These are phyloP conservation scores for Chaetophractus vellerosus DNA, from an alignment of 2,797 vertebrate species.

Conservation along the genomic window DNA sequence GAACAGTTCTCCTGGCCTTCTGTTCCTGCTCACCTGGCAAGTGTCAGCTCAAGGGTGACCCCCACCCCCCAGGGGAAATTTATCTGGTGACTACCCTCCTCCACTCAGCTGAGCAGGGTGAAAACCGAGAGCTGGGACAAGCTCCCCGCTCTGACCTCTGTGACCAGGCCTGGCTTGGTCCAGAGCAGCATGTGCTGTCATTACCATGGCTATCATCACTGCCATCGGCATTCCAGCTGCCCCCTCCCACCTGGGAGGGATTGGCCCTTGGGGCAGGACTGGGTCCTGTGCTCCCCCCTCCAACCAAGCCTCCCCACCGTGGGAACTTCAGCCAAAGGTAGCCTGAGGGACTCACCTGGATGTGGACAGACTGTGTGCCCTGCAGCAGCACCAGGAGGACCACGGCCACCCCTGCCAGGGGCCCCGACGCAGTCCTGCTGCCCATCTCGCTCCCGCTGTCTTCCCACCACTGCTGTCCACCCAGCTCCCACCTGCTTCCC, in stretches of 20 bases:
- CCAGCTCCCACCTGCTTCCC: conserved; percentile 8
- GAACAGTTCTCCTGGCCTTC: background rate
- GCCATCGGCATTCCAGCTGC: background rate
- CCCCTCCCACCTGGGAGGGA: background rate
- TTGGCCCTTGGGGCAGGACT: background rate
- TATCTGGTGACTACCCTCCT: background rate
- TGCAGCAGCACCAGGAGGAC: conserved; percentile 73
- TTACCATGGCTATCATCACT: background rate
- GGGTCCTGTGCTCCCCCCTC: background rate
- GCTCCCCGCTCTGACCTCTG: background rate
- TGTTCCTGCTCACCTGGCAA: background rate
- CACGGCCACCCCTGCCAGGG: background rate
- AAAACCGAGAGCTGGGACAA: background rate
- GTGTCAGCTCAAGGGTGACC: background rate
- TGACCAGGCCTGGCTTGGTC: background rate
- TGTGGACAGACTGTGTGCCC: conserved; percentile 74
- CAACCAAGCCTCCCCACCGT: background rate
- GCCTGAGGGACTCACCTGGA: conserved; percentile 74
- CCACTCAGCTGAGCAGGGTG: background rate
- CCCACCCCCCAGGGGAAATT: background rate
- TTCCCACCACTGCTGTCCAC: background rate
- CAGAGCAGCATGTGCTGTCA: background rate
- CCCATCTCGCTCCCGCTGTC: background rate
- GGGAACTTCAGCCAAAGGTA: background rate
- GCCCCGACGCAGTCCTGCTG: background rate